These are phyloP conservation scores for Sebastiscus tertius DNA, from an alignment of 2,797 vertebrate genomes.

Conservation along the genomic window DNA sequence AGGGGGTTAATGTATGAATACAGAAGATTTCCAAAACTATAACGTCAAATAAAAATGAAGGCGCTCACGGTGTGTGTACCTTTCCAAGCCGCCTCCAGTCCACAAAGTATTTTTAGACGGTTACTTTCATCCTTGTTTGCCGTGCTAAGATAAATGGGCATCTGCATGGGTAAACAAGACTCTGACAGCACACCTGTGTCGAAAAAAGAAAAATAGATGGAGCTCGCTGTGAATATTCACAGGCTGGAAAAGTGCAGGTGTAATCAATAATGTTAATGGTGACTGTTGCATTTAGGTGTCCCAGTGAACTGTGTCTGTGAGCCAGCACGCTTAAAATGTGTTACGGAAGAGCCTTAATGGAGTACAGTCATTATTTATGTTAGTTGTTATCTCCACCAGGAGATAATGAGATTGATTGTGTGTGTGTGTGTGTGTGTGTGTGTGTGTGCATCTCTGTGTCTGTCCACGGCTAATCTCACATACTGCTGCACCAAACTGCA, in stretches of 20 bases:
- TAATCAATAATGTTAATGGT: background rate
- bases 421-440: background rate
- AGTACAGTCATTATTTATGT: background rate
- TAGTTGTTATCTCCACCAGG: background rate
- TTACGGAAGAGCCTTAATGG: background rate
- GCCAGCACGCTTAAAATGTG: background rate
- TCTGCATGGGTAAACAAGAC: background rate
- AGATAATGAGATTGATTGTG: background rate
- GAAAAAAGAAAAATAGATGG: background rate
- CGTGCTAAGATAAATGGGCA: background rate
- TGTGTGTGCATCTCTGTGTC: background rate
- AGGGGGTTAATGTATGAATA: background rate
- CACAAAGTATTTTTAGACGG: background rate
- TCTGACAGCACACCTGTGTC: background rate
- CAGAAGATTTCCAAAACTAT: background rate
- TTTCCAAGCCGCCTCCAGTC: background rate
- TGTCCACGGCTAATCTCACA: background rate
- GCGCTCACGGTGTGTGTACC: rapidly evolving
- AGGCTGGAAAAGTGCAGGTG: background rate
- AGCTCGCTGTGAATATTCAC: background rate
- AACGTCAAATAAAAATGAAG: background rate
- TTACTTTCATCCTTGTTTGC: background rate
- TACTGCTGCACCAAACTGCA: background rate
- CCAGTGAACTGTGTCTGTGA: background rate
- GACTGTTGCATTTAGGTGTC: background rate